phyloP scores from a whole-genome alignment of 2,113 vertebrate species.

The Zootoca vivipara region DNA sequence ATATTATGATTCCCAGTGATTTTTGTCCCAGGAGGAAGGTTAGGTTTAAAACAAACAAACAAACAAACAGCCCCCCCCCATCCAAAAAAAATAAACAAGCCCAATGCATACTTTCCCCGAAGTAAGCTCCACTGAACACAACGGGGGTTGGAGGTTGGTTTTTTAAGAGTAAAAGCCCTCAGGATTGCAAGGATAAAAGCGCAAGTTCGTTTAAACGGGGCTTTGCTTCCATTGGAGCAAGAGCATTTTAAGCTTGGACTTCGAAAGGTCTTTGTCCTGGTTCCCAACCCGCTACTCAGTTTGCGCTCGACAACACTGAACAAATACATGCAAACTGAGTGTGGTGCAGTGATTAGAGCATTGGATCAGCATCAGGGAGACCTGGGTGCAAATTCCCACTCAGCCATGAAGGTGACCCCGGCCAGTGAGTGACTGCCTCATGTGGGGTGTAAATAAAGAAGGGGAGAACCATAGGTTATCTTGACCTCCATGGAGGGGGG shows the following conservation, averaged over 20 bases:
- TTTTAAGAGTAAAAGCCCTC: neutral
- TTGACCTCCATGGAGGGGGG: neutral
- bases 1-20: too few species aligned
- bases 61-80: too few species aligned
- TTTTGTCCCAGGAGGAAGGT: too few species aligned
- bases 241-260: too few species aligned
- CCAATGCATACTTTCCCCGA: neutral
- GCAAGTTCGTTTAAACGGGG: too few species aligned
- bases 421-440: neutral
- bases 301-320: too few species aligned
- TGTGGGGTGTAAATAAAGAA: neutral
- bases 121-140: neutral
- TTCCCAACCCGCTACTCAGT: too few species aligned
- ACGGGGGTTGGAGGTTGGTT: neutral
- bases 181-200: neutral
- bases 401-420: neutral
- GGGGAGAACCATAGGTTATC: neutral
- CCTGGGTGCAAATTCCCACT: neutral
- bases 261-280: too few species aligned
- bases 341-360: neutral
- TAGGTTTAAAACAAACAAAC: neutral
- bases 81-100: neutral
- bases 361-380: neutral
- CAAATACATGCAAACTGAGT: too few species aligned
- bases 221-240: neutral